Base-by-base conservation (phyloP, 1,140 invertebrate genomes). In the Bombus impatiens region DNA sequence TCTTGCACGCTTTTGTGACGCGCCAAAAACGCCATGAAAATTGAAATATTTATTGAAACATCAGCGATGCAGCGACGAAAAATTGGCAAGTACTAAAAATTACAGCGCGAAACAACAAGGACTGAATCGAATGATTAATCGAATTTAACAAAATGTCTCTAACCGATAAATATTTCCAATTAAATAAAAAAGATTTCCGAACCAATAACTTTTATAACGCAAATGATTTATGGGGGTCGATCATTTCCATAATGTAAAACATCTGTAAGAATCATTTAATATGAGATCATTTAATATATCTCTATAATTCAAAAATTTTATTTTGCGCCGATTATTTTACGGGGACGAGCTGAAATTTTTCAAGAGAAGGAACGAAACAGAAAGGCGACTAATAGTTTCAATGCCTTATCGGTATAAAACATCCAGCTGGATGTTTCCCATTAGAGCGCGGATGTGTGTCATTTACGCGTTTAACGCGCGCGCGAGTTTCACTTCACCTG, bases 401-500 rank as follows among this genome's bases (percentile, higher is more conserved):
- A 74, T 35, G 32, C 47, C 59, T 87, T 79, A 78, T 78, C 78
- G n/a, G 62, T 35, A 18, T 28, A 42, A 40, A 42, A 42, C 22
- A 32, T 28, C 68, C n/a, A 53, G 28, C 42, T 37, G 25, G 32
- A 28, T 28, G 32, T 80, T 74, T 68, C 47, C 87, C 42, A 67
- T 86, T 70, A 57, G 3, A 65, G 40, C 44, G 25, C 44, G 65
- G 78, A 79, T 88, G 40, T 40, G 44, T 82, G 87, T 82, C 83
- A 82, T 71, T 89, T 70, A 35, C 78, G 65, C 83, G 78, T 78
- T 59, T 59, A 67, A 40, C 57, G 76, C 32, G 62, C 70, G 42
- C 25, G 57, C 25, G 82, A 84, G 75, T 88, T 86, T 86, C 83
- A 88, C 83, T 86, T 86, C 78, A 88, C 53, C 81, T 76, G 42